A percentile compares a stretch with the other conserved stretches of the same genome.
These are phyloP conservation scores for Tinea trinotella DNA, from an alignment of 2,888 invertebrate genomes.

Conservation along the genomic window DNA sequence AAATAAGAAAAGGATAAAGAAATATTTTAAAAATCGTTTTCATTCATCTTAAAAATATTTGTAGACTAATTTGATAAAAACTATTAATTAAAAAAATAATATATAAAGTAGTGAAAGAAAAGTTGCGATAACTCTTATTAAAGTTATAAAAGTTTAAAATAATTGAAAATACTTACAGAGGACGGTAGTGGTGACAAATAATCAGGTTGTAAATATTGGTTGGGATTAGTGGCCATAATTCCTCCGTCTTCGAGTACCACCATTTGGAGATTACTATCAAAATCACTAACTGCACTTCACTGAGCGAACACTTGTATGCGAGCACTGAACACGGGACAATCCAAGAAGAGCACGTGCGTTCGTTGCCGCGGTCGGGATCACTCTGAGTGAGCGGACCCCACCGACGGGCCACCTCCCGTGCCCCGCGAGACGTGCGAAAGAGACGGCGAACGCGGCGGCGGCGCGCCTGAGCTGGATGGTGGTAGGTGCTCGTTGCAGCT, in stretches of 20 bases:
- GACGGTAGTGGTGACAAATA: constrained; percentile 95
- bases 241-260: constrained; percentile 93
- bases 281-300: constrained; percentile 46
- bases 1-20: too few relatives aligned
- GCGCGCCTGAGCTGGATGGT: constrained; percentile 38
- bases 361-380: constrained; percentile 52
- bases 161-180: constrained; percentile 81
- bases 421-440: constrained; percentile 30
- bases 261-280: constrained; percentile 75
- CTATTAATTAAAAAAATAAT: neutral
- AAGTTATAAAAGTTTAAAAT: constrained; percentile 2
- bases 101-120: neutral
- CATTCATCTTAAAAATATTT: too few relatives aligned
- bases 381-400: constrained; percentile 62
- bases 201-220: constrained; percentile 97
- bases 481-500: constrained; percentile 48
- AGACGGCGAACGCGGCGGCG: constrained; percentile 38
- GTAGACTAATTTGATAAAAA: neutral
- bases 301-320: constrained; percentile 46
- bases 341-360: constrained; percentile 42
- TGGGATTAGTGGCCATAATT: constrained; percentile 90
- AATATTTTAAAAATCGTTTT: too few relatives aligned
- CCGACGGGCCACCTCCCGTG: constrained; percentile 39
- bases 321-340: constrained; percentile 44
- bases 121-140: neutral